Base-by-base conservation (phyloP, 2,888 invertebrate species). In the Zootermopsis nevadensis region DNA sequence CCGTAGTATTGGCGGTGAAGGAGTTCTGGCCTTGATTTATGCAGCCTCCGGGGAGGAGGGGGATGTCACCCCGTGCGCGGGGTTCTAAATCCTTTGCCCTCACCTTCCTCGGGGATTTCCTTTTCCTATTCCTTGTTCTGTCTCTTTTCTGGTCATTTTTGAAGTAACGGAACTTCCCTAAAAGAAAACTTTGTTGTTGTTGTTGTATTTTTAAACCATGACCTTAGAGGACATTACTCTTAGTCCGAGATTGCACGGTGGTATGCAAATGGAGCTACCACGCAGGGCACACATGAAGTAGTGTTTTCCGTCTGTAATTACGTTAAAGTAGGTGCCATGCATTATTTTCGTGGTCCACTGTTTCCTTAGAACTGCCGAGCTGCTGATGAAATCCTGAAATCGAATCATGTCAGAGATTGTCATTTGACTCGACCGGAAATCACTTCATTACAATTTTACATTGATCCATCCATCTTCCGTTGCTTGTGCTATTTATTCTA, bases 21-120 rank as follows among this genome's bases (percentile, higher is more conserved):
- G 27, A 60, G 60, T n/a, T 60, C 38, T 24, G 38, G 1, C 10
- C 74, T 74, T n/a, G 74, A 74, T 74, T 74, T 74, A 74, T 35
- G 74, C 74, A 35, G 33, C 42, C n/a, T n/a, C 38, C 24, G 69
- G 69, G 69, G 69, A 69, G 8, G 0, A 69, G 8, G 12, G 48
- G 15, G 48, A 48, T 19, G 48, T 19, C 48, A 27, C 60, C n/a
- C 60, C 60, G 27, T 2, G 7, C 60, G 19, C n/a, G 48, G 48
- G 48, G 19, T 15, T 48, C 33, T 15, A 69, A 69, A 33, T 69
- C 60, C 60, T 60, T 60, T n/a, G 27, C 60, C 27, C 8, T 15
- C 4, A 74, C 55, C 84, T 85, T 84, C 82, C 83, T 83, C 81
- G 81, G 83, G 80, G 81, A 83, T 80, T 81, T 72, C 22, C 79